Conservation (phyloP, 2,797 vertebrate species). For the Artibeus lituratus region DNA sequence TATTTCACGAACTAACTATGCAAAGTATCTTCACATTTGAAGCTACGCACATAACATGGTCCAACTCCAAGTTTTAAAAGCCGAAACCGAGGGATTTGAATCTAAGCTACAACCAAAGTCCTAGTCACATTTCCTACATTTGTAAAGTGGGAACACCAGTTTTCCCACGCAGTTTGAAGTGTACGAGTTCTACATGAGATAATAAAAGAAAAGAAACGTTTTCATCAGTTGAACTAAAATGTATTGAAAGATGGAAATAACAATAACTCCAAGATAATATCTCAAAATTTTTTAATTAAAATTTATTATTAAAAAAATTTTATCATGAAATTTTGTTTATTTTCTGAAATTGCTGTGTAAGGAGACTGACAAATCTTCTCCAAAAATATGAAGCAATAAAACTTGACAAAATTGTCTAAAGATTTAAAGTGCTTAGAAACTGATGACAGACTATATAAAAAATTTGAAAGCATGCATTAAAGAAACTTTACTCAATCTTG, state of each 20-base stretch:
- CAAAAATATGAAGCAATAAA: neutral
- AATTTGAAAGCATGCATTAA: neutral
- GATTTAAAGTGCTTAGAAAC: neutral
- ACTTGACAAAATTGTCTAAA: neutral
- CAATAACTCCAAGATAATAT: neutral
- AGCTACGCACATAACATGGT: neutral
- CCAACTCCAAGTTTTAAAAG: neutral
- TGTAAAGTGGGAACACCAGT: neutral
- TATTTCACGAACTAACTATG: neutral
- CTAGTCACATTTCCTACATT: neutral
- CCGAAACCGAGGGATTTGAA: neutral
- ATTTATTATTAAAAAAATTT: neutral
- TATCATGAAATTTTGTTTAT: neutral
- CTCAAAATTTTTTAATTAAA: neutral
- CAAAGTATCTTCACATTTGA: neutral
- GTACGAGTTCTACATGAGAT: neutral
- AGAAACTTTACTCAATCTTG: neutral
- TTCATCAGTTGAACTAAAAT: neutral
- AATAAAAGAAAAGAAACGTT: neutral
- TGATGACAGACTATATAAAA: neutral
- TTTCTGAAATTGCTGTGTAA: neutral
- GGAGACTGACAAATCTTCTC: neutral
- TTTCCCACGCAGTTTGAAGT: neutral
- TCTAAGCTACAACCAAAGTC: neutral
- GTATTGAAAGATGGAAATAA: neutral